A percentile compares a stretch with the other conserved stretches of the same genome.
phyloP scores from a whole-genome alignment of 2,113 vertebrate genomes.

The Megaptera novaeangliae region DNA sequence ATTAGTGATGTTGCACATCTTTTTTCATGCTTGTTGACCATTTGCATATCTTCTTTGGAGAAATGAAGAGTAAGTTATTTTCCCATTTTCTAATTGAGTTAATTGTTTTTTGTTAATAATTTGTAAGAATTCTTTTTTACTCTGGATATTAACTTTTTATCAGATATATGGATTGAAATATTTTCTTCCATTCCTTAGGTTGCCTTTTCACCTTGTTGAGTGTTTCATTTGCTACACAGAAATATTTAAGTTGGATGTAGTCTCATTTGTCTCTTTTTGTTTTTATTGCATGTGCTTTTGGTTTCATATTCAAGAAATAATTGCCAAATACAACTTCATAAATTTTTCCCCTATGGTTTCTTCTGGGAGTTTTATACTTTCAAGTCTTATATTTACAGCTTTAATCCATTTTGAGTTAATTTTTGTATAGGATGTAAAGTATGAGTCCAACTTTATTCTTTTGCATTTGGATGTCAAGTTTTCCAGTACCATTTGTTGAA shows the following conservation, averaged over 20 bases:
- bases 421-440: not conserved
- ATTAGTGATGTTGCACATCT: not conserved
- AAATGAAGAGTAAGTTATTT: not conserved
- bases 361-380: not conserved
- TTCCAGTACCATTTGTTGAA: not conserved
- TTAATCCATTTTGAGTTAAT: not conserved
- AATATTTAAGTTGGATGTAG: not conserved
- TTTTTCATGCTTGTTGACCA: not conserved
- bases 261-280: not conserved
- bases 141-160: not conserved
- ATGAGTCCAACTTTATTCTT: not conserved
- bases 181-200: not conserved
- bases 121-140: not conserved
- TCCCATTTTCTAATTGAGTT: not conserved
- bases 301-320: not conserved
- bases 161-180: not conserved
- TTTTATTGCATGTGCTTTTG: not conserved
- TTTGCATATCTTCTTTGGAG: not conserved
- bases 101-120: not conserved
- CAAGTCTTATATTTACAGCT: not conserved
- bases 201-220: not conserved
- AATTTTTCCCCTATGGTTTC: not conserved
- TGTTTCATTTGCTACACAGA: not conserved
- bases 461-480: not conserved
- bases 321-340: not conserved